Evolutionary conservation across 2,888 invertebrate genomes (phyloP).

Genomic region (Muscina levida): DNA sequence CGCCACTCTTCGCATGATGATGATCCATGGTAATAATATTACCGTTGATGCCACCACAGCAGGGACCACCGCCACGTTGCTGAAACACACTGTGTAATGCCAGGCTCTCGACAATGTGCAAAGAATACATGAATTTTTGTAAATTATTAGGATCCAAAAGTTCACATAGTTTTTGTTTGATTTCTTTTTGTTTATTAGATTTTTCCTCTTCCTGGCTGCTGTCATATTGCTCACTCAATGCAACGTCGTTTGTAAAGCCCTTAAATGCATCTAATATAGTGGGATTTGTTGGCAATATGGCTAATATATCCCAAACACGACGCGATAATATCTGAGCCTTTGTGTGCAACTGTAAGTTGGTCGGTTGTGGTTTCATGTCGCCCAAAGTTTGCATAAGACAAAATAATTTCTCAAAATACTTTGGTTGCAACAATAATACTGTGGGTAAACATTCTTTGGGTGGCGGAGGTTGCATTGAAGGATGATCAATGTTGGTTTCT

Average conservation of each 20-base stretch:
- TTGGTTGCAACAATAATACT: constrained; percentile 89
- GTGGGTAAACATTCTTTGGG: constrained; percentile 93
- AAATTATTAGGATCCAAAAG: constrained; percentile 93
- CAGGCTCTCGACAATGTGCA: constrained; percentile 93
- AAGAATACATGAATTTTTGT: constrained; percentile 96
- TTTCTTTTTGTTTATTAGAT: constrained; percentile 75
- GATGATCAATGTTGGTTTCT: constrained; percentile 84
- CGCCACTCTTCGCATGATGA: constrained; percentile 48
- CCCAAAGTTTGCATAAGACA: constrained; percentile 94
- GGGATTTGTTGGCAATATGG: constrained; percentile 94
- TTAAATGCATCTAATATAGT: constrained; percentile 89
- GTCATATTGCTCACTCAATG: constrained; percentile 70
- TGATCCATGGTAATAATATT: constrained; percentile 70
- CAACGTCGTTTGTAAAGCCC: constrained; percentile 81
- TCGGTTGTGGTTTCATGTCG: constrained; percentile 89
- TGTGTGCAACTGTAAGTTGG: constrained; percentile 86
- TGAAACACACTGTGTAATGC: constrained; percentile 76
- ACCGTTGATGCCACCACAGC: constrained; percentile 68
- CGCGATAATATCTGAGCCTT: constrained; percentile 94
- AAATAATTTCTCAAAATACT: constrained; percentile 95
- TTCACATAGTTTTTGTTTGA: constrained; percentile 82
- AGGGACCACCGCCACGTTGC: constrained; percentile 64
- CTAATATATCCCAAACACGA: constrained; percentile 96
- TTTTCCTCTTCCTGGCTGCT: constrained; percentile 70
- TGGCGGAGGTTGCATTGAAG: constrained; percentile 92